Base-by-base conservation (phyloP, 2,888 invertebrate species). In the Agrotis exclamationis region DNA sequence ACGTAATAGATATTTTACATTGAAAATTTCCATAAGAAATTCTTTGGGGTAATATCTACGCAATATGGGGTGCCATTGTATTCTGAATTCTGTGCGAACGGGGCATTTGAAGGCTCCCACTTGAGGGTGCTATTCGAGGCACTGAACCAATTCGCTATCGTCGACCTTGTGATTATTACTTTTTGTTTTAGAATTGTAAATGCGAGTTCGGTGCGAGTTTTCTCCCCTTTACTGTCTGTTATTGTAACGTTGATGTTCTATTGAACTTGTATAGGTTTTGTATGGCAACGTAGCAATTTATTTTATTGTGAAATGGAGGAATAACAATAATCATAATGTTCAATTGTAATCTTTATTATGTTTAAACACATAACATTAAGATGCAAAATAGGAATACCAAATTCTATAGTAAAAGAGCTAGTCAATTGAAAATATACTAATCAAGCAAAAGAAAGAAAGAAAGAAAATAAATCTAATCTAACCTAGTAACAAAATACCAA, bases 91-190 rank as follows among this genome's bases (percentile, higher is more conserved):
- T 68, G 62, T 63, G 79, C 51, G 79, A 84, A 85, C 69, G 62
- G 77, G 70, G 64, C 72, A 76, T 83, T 85, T 79, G 76, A 72
- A 78, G 74, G 73, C 64, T 66, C 60, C 74, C 74, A 76, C 75
- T 77, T 65, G 59, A 80, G 65, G 68, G 74, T 53, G 64, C 70
- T 67, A 70, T 72, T n/a, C 48, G 70, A 78, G 45, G 72, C 63
- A 76, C 70, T 70, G 80, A 85, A 86, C 82, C 82, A 79, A 81
- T 83, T 83, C 80, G 59, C 68, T 70, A 64, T 65, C 53, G 60
- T 47, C 80, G 56, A 76, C 75, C 73, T 79, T 82, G 80, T 57
- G 47, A 67, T 45, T 48, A 65, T 64, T 76, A 76, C 72, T 80
- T 63, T 63, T 67, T 72, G 75, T 77, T 80, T 72, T 64, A 74